These are phyloP conservation scores for Epizoanthus stellaris DNA, from an alignment of 92 coral and sea anemone genomes.

Conservation along the genomic window DNA sequence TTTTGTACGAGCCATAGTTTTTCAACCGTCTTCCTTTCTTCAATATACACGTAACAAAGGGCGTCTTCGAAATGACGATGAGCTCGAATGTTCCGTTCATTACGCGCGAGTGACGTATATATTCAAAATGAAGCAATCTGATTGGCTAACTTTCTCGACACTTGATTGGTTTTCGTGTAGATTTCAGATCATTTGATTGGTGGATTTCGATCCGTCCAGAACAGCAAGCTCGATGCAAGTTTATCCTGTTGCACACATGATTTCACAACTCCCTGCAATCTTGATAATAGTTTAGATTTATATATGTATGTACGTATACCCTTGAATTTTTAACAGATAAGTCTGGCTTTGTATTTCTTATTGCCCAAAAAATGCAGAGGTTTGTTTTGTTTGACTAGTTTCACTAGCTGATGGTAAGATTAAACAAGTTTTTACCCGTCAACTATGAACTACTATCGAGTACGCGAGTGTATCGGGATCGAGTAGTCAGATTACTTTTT, in stretches of 20 bases:
- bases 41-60: slow-evolving; percentile 28
- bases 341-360: too few species aligned
- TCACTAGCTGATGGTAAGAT: too few species aligned
- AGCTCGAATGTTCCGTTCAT: slow-evolving; percentile 24
- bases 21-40: not conserved
- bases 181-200: slow-evolving; percentile 71
- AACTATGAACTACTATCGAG: too few species aligned
- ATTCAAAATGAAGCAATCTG: slow-evolving; percentile 6
- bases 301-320: too few species aligned
- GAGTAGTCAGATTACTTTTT: too few species aligned
- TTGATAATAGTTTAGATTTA: too few species aligned
- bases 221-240: slow-evolving; percentile 72
- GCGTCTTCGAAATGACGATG: slow-evolving; percentile 48
- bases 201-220: slow-evolving; percentile 85
- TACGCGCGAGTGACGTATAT: slow-evolving; percentile 48
- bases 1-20: slow-evolving; percentile 93
- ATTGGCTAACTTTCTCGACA: slow-evolving; percentile 43
- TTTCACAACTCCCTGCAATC: not conserved
- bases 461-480: too few species aligned
- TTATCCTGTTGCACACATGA: not conserved
- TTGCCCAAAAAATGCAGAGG: too few species aligned
- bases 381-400: too few species aligned
- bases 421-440: too few species aligned
- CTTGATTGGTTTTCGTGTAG: slow-evolving; percentile 41
- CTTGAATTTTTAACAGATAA: too few species aligned